A percentile compares a stretch with the other conserved stretches of the same genome.
phyloP scores from a whole-genome alignment of 2,888 invertebrate genomes.

The Muschampia plurimacula region DNA sequence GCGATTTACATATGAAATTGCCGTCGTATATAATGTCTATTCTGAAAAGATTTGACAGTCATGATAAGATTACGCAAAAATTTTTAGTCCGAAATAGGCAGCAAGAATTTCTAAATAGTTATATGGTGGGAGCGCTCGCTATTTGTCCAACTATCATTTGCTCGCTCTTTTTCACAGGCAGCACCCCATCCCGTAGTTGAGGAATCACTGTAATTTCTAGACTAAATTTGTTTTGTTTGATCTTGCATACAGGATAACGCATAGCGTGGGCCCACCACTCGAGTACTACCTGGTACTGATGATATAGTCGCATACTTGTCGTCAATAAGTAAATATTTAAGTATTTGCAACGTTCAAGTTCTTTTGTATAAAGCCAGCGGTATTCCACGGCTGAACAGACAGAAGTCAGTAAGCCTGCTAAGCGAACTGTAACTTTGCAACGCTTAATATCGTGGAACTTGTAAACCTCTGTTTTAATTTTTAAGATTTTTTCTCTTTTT shows the following conservation, averaged over 20 bases:
- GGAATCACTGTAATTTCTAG: conserved; percentile 5
- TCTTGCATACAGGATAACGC: not conserved
- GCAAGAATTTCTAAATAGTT: conserved; percentile 38
- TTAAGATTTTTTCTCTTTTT: conserved; percentile 45
- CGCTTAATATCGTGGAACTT: not conserved
- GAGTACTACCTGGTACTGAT: not conserved
- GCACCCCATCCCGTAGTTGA: not conserved
- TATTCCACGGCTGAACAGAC: conserved; percentile 53
- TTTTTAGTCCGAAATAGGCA: conserved; percentile 37
- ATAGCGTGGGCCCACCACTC: not conserved
- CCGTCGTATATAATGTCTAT: conserved; percentile 42
- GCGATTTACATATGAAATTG: conserved; percentile 41
- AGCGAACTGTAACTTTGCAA: conserved; percentile 33
- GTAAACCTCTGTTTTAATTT: conserved; percentile 16
- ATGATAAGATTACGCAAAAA: conserved; percentile 30
- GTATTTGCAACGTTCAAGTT: conserved; percentile 35
- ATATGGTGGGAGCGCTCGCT: conserved; percentile 7
- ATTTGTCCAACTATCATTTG: not conserved
- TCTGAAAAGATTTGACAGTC: conserved; percentile 10
- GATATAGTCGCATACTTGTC: conserved; percentile 2
- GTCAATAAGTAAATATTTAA: conserved; percentile 26
- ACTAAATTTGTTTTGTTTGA: conserved; percentile 4
- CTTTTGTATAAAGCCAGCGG: conserved; percentile 53
- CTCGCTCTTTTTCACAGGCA: not conserved
- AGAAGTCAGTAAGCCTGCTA: conserved; percentile 47